Base-by-base conservation (phyloP, 2,888 invertebrate species). In the Leptopterna dolabrata region DNA sequence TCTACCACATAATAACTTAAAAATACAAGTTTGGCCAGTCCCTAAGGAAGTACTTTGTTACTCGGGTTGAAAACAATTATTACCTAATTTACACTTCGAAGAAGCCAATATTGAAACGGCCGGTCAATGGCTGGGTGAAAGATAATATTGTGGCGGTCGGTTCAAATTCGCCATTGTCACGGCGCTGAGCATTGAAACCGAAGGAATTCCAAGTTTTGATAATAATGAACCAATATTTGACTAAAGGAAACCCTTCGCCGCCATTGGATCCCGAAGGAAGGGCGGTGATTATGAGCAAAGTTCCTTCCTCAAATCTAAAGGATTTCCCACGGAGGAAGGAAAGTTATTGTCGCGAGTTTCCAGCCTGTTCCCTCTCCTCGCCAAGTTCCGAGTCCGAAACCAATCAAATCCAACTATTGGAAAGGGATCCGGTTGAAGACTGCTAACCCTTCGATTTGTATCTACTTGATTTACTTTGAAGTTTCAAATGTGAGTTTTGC, bases 381-480 rank as follows among this genome's bases (percentile, higher is more conserved):
- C 63, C 24, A 63, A 63, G 63, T 55, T 55, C 55, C 14, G 19
- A 63, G 63, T 63, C 63, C 63, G 27, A 27, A 63, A 63, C 63
- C 63, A 63, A 63, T 63, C 63, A 63, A 63, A 63, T 63, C 63
- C 63, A 63, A 63, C 63, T 63, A 63, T 63, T 63, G 63, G 63
- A 63, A 63, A 63, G 63, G 63, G 63, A 63, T 63, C 63, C 63
- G 27, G 24, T 63, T 24, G 63, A 27, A 63, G 63, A 24, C 2
- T 24, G 19, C 24, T 24, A 27, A 11, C 63, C 24, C 24, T 7
- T 0, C 9, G 24, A 4, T 63, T 63, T 63, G 24, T 11, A 1
- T 24, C 3, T 63, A 19, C 24, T 63, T 63, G 24, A 7, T 63
- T 24, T 24, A 24, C 24, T 24, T 24, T 24, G 24, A 63, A 63